A percentile compares a stretch with the other conserved stretches of the same genome.
phyloP scores from a whole-genome alignment of 64 coral and sea anemone species.

The Acropora tenuis region DNA sequence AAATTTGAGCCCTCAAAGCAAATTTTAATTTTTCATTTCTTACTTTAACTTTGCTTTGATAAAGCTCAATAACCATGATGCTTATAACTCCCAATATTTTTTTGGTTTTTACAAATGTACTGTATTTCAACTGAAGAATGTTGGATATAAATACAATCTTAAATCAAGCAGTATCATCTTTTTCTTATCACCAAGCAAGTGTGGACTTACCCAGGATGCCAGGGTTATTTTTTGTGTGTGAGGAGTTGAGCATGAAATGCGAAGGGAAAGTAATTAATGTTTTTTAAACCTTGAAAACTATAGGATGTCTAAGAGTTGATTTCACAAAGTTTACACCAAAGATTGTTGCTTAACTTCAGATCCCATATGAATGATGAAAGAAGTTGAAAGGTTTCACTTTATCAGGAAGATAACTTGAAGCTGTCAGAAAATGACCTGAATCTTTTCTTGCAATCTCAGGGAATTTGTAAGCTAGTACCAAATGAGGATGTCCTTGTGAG shows the following conservation, averaged over 20 bases:
- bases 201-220: no score
- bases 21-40: neutral
- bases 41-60: neutral
- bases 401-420: no score
- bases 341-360: neutral
- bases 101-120: neutral
- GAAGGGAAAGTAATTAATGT: neutral
- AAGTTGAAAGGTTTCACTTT: no score
- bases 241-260: neutral
- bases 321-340: neutral
- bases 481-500: neutral
- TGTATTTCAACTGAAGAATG: neutral
- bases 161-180: no score
- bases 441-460: no score
- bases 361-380: neutral
- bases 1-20: neutral
- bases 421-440: no score
- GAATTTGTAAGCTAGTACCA: neutral
- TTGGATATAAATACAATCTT: neutral
- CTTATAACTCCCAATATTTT: neutral
- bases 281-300: neutral
- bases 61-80: neutral
- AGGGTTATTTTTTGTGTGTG: no score
- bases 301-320: neutral
- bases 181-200: no score